Evolutionary conservation across 2,888 invertebrate species (phyloP), one percentile per base, ranked within the genome.

Genomic region (Theretra japonica): DNA sequence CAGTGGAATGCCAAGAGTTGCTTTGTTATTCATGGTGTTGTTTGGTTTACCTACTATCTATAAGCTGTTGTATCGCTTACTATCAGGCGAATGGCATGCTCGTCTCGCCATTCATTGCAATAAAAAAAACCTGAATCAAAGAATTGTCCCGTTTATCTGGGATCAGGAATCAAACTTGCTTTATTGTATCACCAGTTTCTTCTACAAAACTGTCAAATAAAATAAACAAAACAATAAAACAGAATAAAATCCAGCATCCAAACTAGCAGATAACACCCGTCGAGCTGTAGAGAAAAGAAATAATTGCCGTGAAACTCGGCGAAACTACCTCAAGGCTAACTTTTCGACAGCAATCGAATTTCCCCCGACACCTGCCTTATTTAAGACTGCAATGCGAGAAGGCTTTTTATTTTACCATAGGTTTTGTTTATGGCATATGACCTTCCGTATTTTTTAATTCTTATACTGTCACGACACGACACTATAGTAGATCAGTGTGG

Each of bases 281-380:
- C 53, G n/a, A n/a, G 53, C n/a, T 41, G 23, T 23, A 17, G 15
- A 8, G 41, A 65, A 62, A 65, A 48, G 15, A 65, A 65, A 65
- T 65, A 65, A 65, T 65, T 65, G 65, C 65, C 23, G 5, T 4
- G 48, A 65, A 65, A 65, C 41, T 65, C 41, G 41, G 11, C 17
- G 65, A 25, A 65, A 65, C 65, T 65, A 65, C 41, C 65, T 65
- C 41, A 65, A 28, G 4, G 41, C 48, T 30, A 65, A 65, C 23
- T 65, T 65, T 65, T 65, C 23, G 65, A 65, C 65, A 65, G 65
- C 23, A 48, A 65, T 65, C 65, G 65, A 62, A 65, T 65, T 65
- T 65, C 65, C 48, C 65, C 48, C 23, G 65, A 65, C 65, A 65
- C 65, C 48, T 65, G 65, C 65, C 65, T 65, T 65, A 65, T 65